Percentiles rank a stretch among this genome's conserved stretches.
Evolutionary conservation across 2,888 invertebrate genomes (phyloP).

Genomic region (Abrostola triplasia): DNA sequence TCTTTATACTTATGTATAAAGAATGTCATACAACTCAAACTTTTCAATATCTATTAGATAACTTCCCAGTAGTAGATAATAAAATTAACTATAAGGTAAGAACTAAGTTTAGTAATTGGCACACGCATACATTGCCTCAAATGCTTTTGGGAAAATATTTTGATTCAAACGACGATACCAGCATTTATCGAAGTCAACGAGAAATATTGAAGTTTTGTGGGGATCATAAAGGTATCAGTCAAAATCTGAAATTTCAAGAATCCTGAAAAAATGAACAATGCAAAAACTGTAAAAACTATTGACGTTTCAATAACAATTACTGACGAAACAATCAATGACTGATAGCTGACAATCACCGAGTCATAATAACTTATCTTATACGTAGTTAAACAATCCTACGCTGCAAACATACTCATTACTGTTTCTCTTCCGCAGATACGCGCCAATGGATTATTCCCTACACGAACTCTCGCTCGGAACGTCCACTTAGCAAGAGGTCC

Average conservation of each 20-base stretch:
- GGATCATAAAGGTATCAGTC: no score
- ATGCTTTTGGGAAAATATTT: no score
- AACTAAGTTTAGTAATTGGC: no score
- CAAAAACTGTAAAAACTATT: conserved; percentile 6
- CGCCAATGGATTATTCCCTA: conserved; percentile 57
- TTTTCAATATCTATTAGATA: neutral
- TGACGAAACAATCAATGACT: conserved; percentile 4
- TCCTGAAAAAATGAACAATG: conserved; percentile 23
- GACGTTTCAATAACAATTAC: conserved; percentile 7
- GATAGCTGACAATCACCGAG: conserved; percentile 34
- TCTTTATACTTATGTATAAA: no score
- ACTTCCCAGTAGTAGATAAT: neutral
- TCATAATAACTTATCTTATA: neutral
- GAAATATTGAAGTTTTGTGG: no score
- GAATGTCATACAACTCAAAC: no score
- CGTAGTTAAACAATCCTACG: neutral
- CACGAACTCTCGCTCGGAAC: conserved; percentile 48
- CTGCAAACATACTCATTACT: neutral
- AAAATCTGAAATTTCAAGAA: neutral
- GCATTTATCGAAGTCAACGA: no score
- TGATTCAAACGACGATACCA: no score
- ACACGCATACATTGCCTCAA: no score
- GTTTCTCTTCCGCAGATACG: conserved; percentile 59
- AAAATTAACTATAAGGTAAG: neutral
- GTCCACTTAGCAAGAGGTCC: conserved; percentile 23